Conservation (phyloP, 2,113 vertebrate genomes). For the Ammodytes marinus region DNA sequence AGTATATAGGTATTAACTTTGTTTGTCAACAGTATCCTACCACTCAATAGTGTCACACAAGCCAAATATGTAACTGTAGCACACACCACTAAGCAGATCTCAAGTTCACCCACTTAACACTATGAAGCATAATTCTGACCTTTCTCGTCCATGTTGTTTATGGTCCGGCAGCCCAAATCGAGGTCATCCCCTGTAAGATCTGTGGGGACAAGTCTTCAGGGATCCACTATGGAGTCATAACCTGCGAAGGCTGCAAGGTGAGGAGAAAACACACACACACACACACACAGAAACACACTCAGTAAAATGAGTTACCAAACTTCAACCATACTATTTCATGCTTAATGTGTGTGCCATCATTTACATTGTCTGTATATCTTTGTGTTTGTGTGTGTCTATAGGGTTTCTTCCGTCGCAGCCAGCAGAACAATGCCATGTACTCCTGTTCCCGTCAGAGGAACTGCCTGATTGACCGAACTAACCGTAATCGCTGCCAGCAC, state of each 20-base stretch:
- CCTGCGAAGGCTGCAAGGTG: slow-evolving; percentile 89
- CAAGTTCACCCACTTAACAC: not conserved
- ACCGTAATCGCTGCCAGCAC: slow-evolving; percentile 93
- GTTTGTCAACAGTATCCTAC: slow-evolving; percentile 9
- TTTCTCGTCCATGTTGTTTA: slow-evolving; percentile 25
- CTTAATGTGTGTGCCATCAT: not conserved
- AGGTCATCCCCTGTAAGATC: slow-evolving; percentile 96
- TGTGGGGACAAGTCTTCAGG: slow-evolving; percentile 95
- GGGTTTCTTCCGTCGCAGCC: slow-evolving; percentile 94
- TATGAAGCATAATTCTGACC: slow-evolving; percentile 17
- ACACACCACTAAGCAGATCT: not conserved
- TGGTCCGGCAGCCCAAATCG: slow-evolving; percentile 89
- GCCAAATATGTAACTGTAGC: not conserved
- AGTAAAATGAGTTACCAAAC: slow-evolving; percentile 67
- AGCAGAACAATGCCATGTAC: slow-evolving; percentile 95
- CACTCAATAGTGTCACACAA: slow-evolving; percentile 24
- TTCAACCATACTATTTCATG: not conserved
- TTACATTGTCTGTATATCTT: not conserved
- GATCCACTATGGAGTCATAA: slow-evolving; percentile 95
- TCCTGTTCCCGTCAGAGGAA: slow-evolving; percentile 94
- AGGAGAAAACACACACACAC: slow-evolving; percentile 60
- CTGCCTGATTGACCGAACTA: slow-evolving; percentile 93
- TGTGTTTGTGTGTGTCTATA: slow-evolving; percentile 51
- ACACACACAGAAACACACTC: slow-evolving; percentile 63
- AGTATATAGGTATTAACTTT: slow-evolving; percentile 1